phyloP scores from a whole-genome alignment of 2,888 invertebrate genomes.

The Brachyptera risi region DNA sequence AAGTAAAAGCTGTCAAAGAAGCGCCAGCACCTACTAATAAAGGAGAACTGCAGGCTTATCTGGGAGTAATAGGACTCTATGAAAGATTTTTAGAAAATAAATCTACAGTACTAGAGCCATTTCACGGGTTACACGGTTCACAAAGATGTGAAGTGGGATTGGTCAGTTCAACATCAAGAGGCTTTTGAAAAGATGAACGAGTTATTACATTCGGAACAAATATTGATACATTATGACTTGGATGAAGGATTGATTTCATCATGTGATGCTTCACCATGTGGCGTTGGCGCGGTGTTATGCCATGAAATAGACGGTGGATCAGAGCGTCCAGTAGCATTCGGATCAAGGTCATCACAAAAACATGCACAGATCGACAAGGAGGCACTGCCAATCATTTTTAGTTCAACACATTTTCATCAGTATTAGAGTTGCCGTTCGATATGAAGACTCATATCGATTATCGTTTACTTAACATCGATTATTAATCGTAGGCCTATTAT shows the following conservation, averaged over 20 bases:
- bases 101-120: slow-evolving; percentile 34
- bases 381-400: slow-evolving; percentile 41
- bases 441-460: too few relatives aligned
- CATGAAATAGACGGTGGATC: slow-evolving; percentile 34
- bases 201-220: slow-evolving; percentile 27
- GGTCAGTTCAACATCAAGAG: slow-evolving; percentile 34
- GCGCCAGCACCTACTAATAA: slow-evolving; percentile 27
- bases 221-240: slow-evolving; percentile 29
- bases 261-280: slow-evolving; percentile 35
- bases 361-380: slow-evolving; percentile 37
- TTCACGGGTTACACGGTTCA: slow-evolving; percentile 36
- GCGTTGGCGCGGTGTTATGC: slow-evolving; percentile 38
- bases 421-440: too few relatives aligned
- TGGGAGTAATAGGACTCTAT: slow-evolving; percentile 38
- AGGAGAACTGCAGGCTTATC: slow-evolving; percentile 32
- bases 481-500: too few relatives aligned
- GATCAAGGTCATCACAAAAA: slow-evolving; percentile 37
- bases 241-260: slow-evolving; percentile 28
- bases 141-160: slow-evolving; percentile 34
- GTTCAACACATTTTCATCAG: slow-evolving; percentile 41
- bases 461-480: too few relatives aligned
- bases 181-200: slow-evolving; percentile 36
- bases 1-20: slow-evolving; percentile 28
- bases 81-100: slow-evolving; percentile 36
- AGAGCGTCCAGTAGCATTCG: slow-evolving; percentile 37